These are phyloP conservation scores for Chironomus tentans DNA, from an alignment of 2,888 invertebrate genomes.

Conservation along the genomic window DNA sequence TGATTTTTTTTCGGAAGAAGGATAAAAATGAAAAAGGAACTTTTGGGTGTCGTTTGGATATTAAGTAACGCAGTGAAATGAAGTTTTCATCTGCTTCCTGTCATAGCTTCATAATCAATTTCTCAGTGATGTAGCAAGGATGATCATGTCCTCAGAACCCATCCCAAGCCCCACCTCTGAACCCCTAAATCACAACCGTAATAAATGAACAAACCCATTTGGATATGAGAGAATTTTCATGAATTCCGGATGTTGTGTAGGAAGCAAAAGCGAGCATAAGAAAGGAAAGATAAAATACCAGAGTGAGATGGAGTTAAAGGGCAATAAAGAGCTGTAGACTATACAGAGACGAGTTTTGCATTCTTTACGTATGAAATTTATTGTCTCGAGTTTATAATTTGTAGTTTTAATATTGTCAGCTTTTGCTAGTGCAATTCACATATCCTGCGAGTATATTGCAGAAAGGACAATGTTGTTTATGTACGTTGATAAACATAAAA, in stretches of 20 bases:
- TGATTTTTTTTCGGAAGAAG: too few relatives aligned
- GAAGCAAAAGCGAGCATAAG: background rate
- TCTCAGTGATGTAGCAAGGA: too few relatives aligned
- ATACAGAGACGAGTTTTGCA: background rate
- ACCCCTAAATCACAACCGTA: too few relatives aligned
- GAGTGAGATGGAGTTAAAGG: background rate
- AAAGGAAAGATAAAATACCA: too few relatives aligned
- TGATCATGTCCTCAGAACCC: too few relatives aligned
- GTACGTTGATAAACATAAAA: slow-evolving; percentile 9
- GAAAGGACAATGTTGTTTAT: background rate
- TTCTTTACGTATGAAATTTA: background rate
- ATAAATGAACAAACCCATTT: background rate
- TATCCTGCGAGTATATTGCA: background rate
- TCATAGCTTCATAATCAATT: too few relatives aligned
- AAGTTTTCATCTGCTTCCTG: too few relatives aligned
- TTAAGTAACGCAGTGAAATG: too few relatives aligned
- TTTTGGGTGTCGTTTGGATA: too few relatives aligned
- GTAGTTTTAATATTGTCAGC: slow-evolving; percentile 21
- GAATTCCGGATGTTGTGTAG: background rate
- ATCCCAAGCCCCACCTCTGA: too few relatives aligned
- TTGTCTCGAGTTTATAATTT: slow-evolving; percentile 18
- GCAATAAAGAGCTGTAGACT: background rate
- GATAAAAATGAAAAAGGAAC: too few relatives aligned
- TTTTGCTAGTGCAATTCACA: background rate
- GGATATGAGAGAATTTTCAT: background rate